Conservation (phyloP, 2,797 vertebrate species). For the Falco peregrinus region DNA sequence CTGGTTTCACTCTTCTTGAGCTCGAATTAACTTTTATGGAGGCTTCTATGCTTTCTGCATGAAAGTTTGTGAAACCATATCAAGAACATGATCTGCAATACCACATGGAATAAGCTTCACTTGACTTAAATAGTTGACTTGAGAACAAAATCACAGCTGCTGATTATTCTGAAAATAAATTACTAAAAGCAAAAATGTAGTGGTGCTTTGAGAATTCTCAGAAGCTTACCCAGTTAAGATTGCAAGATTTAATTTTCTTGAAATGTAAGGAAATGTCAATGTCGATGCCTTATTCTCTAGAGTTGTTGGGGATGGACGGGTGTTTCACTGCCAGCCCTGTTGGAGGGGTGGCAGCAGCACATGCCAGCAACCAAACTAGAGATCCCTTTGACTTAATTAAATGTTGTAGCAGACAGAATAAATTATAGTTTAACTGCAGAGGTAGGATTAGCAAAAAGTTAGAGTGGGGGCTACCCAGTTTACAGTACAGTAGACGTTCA, state of each 20-base stretch:
- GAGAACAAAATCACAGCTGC: background rate
- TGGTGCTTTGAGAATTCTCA: background rate
- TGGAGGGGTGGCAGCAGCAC: background rate
- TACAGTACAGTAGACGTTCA: background rate
- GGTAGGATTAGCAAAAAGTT: background rate
- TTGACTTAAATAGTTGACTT: background rate
- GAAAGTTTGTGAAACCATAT: background rate
- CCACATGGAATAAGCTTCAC: background rate
- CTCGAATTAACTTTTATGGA: background rate
- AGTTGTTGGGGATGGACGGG: background rate
- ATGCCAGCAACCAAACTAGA: background rate
- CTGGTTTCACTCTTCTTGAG: background rate
- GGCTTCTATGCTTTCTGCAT: background rate
- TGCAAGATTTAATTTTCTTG: background rate
- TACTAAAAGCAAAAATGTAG: background rate
- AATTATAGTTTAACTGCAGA: background rate
- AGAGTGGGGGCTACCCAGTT: background rate
- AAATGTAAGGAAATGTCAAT: background rate
- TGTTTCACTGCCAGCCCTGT: background rate
- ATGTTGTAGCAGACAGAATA: background rate
- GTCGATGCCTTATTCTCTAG: background rate
- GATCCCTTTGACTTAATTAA: background rate
- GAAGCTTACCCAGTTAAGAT: background rate
- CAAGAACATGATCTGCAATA: background rate
- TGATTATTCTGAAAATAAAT: background rate